These are phyloP conservation scores for Notothenia rossii DNA, from an alignment of 2,113 vertebrate species.

Conservation along the genomic window DNA sequence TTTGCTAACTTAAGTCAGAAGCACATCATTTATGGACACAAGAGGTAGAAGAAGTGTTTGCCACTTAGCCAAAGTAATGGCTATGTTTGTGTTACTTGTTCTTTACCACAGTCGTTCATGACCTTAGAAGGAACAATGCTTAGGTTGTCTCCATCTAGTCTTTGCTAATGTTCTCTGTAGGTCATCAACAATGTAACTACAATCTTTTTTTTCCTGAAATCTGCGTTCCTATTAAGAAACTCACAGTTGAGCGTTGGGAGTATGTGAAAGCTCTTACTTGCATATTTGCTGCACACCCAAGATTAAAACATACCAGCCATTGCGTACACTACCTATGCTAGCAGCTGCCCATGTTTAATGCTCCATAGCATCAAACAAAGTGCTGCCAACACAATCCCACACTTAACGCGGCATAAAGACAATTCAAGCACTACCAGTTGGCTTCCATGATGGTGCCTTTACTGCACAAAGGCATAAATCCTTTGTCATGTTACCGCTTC, in stretches of 20 bases:
- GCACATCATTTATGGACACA: constrained; percentile 34
- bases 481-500: background rate
- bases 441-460: constrained; percentile 8
- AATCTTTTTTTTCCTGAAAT: constrained; percentile 11
- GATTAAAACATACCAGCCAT: background rate
- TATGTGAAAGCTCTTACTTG: background rate
- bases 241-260: background rate
- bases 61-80: background rate
- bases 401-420: background rate
- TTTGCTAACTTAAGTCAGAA: constrained; percentile 44
- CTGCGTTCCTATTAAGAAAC: background rate
- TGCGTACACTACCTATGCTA: background rate
- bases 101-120: constrained; percentile 42
- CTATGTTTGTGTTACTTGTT: constrained; percentile 31
- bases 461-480: background rate
- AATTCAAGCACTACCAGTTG: background rate
- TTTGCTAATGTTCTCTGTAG: constrained; percentile 11
- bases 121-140: constrained; percentile 18
- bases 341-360: background rate
- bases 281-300: background rate
- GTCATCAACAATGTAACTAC: constrained; percentile 24
- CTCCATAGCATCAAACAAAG: background rate
- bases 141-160: constrained; percentile 22
- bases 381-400: background rate
- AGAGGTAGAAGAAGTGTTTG: background rate